These are phyloP conservation scores for Invenusta paracnida DNA, from an alignment of 2,888 invertebrate genomes.

Conservation along the genomic window DNA sequence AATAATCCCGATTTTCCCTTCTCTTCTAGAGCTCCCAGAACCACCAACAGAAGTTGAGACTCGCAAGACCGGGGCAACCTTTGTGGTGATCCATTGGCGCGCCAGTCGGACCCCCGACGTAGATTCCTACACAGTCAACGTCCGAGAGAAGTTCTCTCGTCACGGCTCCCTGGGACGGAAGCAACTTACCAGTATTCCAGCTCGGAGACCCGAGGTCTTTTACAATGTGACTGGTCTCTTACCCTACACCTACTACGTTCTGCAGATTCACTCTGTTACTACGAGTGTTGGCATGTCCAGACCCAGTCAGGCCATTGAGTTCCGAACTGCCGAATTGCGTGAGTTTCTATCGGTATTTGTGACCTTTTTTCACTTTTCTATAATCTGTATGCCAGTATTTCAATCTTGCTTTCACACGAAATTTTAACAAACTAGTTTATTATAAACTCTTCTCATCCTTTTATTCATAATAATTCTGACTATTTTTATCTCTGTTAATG, in stretches of 20 bases:
- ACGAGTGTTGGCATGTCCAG: background rate
- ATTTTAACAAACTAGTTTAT: too few species aligned
- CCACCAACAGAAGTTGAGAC: background rate
- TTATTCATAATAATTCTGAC: too few species aligned
- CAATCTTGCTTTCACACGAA: too few species aligned
- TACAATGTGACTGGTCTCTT: background rate
- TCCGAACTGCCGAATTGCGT: background rate
- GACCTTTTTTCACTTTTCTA: too few species aligned
- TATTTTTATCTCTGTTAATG: too few species aligned
- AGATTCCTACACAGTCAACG: background rate
- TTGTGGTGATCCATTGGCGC: background rate
- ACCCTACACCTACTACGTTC: background rate
- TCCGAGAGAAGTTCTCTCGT: background rate
- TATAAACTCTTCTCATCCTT: too few species aligned
- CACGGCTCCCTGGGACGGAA: background rate
- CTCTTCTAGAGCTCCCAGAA: background rate
- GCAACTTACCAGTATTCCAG: slow-evolving; percentile 4
- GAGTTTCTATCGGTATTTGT: too few species aligned
- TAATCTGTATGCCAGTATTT: too few species aligned
- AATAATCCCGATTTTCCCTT: too few species aligned
- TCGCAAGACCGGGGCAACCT: background rate
- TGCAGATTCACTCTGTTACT: background rate
- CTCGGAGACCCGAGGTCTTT: background rate
- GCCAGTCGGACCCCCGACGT: background rate
- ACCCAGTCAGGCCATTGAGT: slow-evolving; percentile 10